Conservation (phyloP, 2,797 vertebrate species). For the Crocodylus rhombifer region DNA sequence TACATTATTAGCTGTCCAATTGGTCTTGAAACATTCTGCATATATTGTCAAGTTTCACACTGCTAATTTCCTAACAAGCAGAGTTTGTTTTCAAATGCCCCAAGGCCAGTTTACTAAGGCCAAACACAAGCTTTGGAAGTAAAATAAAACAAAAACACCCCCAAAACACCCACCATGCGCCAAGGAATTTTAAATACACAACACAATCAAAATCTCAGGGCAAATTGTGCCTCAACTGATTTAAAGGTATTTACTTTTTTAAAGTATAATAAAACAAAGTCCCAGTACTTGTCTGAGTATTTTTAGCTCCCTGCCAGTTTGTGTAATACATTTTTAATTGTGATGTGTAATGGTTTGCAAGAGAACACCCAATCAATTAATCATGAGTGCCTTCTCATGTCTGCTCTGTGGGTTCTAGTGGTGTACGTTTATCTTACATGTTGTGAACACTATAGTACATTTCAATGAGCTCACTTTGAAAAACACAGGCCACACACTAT, state of each 20-base stretch:
- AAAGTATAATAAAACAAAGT: slow-evolving; percentile 51
- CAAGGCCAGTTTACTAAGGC: slow-evolving; percentile 81
- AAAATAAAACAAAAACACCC: not conserved
- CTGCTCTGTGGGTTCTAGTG: slow-evolving; percentile 71
- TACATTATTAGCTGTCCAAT: slow-evolving; percentile 67
- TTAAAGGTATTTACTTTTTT: slow-evolving; percentile 50
- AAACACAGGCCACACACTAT: slow-evolving; percentile 62
- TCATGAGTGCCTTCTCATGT: slow-evolving; percentile 80
- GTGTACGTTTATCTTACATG: slow-evolving; percentile 65
- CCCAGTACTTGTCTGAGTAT: slow-evolving; percentile 57
- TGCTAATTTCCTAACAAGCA: slow-evolving; percentile 82
- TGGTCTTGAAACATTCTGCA: slow-evolving; percentile 72
- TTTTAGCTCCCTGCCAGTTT: slow-evolving; percentile 78
- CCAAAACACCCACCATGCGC: not conserved
- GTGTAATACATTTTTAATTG: slow-evolving; percentile 86
- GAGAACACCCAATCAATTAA: slow-evolving; percentile 87
- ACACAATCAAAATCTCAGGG: slow-evolving; percentile 37
- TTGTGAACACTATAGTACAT: slow-evolving; percentile 68
- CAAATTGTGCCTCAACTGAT: not conserved
- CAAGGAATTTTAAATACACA: slow-evolving; percentile 67
- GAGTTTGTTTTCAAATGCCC: slow-evolving; percentile 84
- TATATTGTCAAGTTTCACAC: slow-evolving; percentile 80
- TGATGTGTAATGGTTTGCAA: slow-evolving; percentile 84
- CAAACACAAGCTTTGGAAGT: slow-evolving; percentile 74
- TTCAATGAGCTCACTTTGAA: slow-evolving; percentile 69